Base-by-base conservation (phyloP, 2,113 vertebrate genomes). In the Gasterosteus aculeatus region DNA sequence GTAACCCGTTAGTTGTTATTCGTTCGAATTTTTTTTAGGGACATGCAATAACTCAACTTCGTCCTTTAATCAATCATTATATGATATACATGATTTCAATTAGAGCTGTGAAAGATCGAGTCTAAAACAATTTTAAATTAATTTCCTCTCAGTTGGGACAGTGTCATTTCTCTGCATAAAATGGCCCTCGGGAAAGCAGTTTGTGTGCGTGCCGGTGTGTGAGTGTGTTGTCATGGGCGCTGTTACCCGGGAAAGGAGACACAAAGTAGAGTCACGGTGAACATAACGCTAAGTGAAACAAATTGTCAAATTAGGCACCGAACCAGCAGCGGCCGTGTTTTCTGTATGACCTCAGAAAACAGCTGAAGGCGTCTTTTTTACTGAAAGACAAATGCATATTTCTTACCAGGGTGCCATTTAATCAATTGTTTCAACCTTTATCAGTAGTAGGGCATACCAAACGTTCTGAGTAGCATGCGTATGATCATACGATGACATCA, bases 141-240 rank as follows among this genome's bases (percentile, higher is more conserved):
- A 81, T 86, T 81, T 83, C 11, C 31, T 62, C 60, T 82, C 87
- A 81, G 19, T 58, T 73, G 84, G 81, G 87, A 85, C 65, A 51
- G 9, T 59, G 9, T 60, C 56, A 54, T 73, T 75, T 84, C 51
- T 62, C 35, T 57, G 69, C 51, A 78, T 77, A 58, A 75, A 87
- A 69, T 84, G 81, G 80, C 90, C 84, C 91, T n/a, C 68, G 83
- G 82, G 91, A 83, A 65, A 63, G 77, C 53, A 61, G 42, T 31
- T 8, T 64, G 42, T 47, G 47, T 56, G 66, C 41, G 46, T 26
- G 59, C 35, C 46, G 61, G 44, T 62, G 67, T 81, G 85, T 80
- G 87, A 91, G 85, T 87, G 73, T 80, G 94, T 95, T 94, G 93
- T 94, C 94, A 95, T 94, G 94, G 94, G 84, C 82, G 90, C 92